Evolutionary conservation across 2,888 invertebrate species (phyloP).

Genomic region (Cephus spinipes): DNA sequence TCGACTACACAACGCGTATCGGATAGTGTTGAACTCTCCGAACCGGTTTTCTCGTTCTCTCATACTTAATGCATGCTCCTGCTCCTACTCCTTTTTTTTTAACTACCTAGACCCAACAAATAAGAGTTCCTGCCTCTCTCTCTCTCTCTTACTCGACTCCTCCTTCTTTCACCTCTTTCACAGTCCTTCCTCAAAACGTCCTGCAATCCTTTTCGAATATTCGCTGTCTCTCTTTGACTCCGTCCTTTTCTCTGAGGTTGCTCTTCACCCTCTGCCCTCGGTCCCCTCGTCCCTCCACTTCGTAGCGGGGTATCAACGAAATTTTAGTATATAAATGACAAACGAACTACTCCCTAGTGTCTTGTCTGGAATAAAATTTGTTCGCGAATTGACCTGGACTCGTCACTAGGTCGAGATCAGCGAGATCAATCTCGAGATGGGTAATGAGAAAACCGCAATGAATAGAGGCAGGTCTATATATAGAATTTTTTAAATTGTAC

Average conservation of each 20-base stretch:
- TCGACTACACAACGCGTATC: constrained; percentile 1
- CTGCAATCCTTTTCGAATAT: not conserved
- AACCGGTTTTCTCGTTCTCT: constrained; percentile 28
- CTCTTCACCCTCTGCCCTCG: not conserved
- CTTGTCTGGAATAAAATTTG: no score
- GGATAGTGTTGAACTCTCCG: constrained; percentile 22
- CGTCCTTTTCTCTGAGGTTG: not conserved
- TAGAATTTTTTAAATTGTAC: not conserved
- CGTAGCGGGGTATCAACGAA: no score
- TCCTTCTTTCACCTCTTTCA: not conserved
- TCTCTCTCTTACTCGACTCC: constrained; percentile 2
- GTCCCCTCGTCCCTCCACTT: not conserved
- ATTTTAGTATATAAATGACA: no score
- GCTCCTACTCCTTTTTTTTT: constrained; percentile 2
- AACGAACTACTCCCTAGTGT: no score
- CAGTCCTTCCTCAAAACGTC: not conserved
- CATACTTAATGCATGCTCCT: constrained; percentile 20
- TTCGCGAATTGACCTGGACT: no score
- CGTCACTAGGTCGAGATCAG: not conserved
- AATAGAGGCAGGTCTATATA: not conserved
- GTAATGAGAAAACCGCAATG: not conserved
- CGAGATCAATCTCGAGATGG: not conserved
- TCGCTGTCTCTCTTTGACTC: not conserved
- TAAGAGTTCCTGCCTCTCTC: constrained; percentile 23
- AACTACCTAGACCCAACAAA: constrained; percentile 21